Base-by-base conservation (phyloP, 2,113 vertebrate genomes). In the Clarias batrachus region DNA sequence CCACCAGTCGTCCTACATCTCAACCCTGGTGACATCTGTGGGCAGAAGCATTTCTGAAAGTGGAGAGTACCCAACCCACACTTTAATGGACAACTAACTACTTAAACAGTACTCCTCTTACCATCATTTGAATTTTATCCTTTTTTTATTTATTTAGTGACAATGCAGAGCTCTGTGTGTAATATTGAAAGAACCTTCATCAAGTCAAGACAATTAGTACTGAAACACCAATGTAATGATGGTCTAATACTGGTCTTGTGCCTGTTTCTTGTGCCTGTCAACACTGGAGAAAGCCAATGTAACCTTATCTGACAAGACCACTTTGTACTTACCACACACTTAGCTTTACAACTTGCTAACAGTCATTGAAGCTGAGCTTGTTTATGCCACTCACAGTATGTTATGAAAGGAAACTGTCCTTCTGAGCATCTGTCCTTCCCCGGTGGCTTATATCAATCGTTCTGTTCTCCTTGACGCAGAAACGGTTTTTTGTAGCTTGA, bases 271-370 rank as follows among this genome's bases (percentile, higher is more conserved):
- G 41, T 52, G 41, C 48, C 71, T 74, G 71, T 76, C 41, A n/a
- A 6, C 23, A 25, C 73, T 14, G 41, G 4, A 76, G 41, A 41
- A 76, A 48, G 23, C 4, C 25, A 2, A n/a, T 77, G 25, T 77
- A 56, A 77, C 74, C 56, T 48, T 6, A 77, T 77, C 25, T 77
- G 48, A 54, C 74, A n/a, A 77, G 48, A 56, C 74, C 74, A 77
- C 17, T 48, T 54, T 77, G 48, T 25, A 54, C 23, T 56, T 56
- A 77, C 48, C 25, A 77, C 48, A 77, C 74, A 77, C 48, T 7
- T 48, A 56, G 41, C 27, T 33, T 19, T 70, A 17, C 27, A 70
- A 33, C 66, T 7, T 70, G 30, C 27, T 70, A 65, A n/a, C 10
- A 65, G 30, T 6, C 66, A 70, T 9, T 70, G 66, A 70, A 70